Percentiles rank a stretch among this genome's conserved stretches.
phyloP scores from a whole-genome alignment of 2,797 vertebrate genomes.

The Chloroceryle inda region DNA sequence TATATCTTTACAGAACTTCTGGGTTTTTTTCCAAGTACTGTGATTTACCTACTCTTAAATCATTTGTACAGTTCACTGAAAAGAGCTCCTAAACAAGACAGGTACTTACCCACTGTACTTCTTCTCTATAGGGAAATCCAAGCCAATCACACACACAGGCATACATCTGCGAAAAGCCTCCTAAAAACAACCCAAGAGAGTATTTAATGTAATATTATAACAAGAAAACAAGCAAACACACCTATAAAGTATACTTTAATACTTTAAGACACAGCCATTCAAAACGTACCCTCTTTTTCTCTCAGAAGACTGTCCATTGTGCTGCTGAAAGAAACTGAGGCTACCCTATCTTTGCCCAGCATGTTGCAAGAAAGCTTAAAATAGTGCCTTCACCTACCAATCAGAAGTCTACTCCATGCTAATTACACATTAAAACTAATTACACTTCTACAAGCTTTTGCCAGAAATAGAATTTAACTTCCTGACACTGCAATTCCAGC shows the following conservation, averaged over 20 bases:
- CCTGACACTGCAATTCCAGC: slow-evolving; percentile 35
- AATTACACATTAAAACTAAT: slow-evolving; percentile 80
- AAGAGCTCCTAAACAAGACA: background rate
- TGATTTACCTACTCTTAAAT: background rate
- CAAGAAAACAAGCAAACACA: background rate
- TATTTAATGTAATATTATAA: background rate
- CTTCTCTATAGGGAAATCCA: slow-evolving; percentile 93
- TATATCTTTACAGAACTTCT: background rate
- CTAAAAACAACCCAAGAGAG: slow-evolving; percentile 73
- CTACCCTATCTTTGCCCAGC: background rate
- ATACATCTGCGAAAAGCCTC: slow-evolving; percentile 98
- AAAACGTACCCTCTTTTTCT: slow-evolving; percentile 33
- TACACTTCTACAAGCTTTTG: slow-evolving; percentile 65
- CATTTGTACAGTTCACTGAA: background rate
- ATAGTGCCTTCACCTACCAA: slow-evolving; percentile 66
- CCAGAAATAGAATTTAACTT: slow-evolving; percentile 70
- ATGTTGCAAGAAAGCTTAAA: slow-evolving; percentile 48
- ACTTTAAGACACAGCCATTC: background rate
- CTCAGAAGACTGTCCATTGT: background rate
- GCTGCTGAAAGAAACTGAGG: slow-evolving; percentile 6
- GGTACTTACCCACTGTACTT: slow-evolving; percentile 95
- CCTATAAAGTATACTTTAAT: background rate
- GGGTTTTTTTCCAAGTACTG: background rate
- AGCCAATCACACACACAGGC: slow-evolving; percentile 97
- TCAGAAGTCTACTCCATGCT: slow-evolving; percentile 37